Base-by-base conservation (phyloP, 53 echinoderm and acorn worm species). In the Echinometra lucunter region DNA sequence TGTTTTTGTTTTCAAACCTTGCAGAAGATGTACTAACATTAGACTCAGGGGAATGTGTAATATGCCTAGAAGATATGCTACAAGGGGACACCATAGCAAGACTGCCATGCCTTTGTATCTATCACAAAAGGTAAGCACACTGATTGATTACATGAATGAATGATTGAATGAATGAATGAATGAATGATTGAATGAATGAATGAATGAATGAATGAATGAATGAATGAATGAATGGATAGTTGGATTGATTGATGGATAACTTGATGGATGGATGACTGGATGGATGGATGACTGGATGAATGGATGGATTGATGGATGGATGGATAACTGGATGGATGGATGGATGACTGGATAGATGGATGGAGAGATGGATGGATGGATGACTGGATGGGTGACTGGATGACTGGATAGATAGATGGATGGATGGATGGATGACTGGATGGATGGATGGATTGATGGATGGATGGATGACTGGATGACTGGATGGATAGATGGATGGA, bases 61-160 rank as follows among this genome's bases (percentile, higher is more conserved):
- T 98, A 96, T 98, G 98, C 94, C 95, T 98, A 93, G 98, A 98
- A 66, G 98, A 98, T 78, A 94, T 98, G 95, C 90, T 92, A 56
- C 97, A 98, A 57, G 98, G 97, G 47, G 97, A 98, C 75, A 98
- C 98, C 94, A 98, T 98, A 92, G 98, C 98, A 63, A 96, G 98
- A 91, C 96, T 98, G 94, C 97, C 98, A 91, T 98, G 98, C 95
- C 97, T 98, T 89, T 98, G 98, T 96, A 98, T 98, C 90, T 98
- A 98, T 92, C 98, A 98, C 94, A 98, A 98, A 97, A 96, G 95
- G 97, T 98, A 87, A 96, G 58, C 0, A 12, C 44, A 91, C 4
- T 37, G 32, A 90, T 23, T 37, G 12, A 35, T 35, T 40, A 37
- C 32, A 63, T 49, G 34, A 27, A 18, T 6, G 55, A 27, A 25